Conservation (phyloP, 53 echinoderm and acorn worm genomes). For the Glandiceps talaboti region DNA sequence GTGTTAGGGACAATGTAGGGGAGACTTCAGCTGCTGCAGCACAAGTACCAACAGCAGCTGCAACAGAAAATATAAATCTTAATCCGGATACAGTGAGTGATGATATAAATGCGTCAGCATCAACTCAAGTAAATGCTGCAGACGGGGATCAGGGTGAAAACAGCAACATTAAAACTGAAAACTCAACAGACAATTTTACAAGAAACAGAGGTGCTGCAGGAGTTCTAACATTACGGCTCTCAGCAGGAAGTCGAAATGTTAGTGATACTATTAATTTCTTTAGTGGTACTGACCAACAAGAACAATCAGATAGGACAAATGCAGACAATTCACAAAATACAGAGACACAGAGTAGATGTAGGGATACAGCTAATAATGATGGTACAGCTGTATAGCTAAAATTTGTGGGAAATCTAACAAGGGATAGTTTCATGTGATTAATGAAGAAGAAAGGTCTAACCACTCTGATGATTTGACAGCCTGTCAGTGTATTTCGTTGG, state of each 20-base stretch:
- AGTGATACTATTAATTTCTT: background rate
- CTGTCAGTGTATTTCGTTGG: no score
- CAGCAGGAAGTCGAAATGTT: background rate
- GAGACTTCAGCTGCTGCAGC: background rate
- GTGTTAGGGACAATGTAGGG: no score
- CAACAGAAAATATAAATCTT: no score
- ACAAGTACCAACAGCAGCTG: background rate
- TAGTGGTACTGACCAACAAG: background rate
- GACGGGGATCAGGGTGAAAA: background rate
- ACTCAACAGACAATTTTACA: background rate
- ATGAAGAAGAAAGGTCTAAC: no score
- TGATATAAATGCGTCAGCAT: no score
- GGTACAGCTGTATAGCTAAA: background rate
- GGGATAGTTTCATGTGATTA: background rate
- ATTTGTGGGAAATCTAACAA: background rate
- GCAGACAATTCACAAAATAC: background rate
- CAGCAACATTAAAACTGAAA: background rate
- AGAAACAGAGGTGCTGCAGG: background rate
- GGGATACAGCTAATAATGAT: background rate
- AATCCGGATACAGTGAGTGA: no score
- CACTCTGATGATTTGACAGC: no score
- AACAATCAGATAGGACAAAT: no score
- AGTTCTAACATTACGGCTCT: background rate
- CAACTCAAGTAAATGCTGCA: no score
- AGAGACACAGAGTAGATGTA: background rate